Base-by-base conservation (phyloP, 2,888 invertebrate species). In the Calameuta pallipes region DNA sequence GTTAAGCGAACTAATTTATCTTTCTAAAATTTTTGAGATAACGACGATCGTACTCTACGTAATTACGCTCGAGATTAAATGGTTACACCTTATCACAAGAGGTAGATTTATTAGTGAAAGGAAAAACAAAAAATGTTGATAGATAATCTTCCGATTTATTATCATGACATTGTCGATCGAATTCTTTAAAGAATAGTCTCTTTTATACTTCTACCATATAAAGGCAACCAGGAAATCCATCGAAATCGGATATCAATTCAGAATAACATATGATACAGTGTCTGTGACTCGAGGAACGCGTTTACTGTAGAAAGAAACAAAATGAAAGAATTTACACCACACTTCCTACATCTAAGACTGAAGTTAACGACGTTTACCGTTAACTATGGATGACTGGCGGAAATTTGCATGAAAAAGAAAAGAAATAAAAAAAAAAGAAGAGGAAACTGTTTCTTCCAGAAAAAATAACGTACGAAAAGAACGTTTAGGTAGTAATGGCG, bases 281-380 rank as follows among this genome's bases (percentile, higher is more conserved):
- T 75, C 73, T 76, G 76, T 80, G 76, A 75, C 77, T 80, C 76
- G 75, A 79, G 74, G 76, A 79, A 80, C 56, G 35, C 23, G 56
- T 56, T 56, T 6, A 23, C 56, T 56, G 56, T 71, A 76, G 31
- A 77, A 75, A 74, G 37, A 56, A 74, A 56, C 36, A 36, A 69
- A 69, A 30, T 31, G 31, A 11, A 74, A 76, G 30, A 75, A 33
- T 83, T 83, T 78, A 80, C 79, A 82, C 74, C 78, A 87, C 84
- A 88, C 87, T 89, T 89, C 87, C 88, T 86, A 85, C 81, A 83
- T 83, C 83, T 85, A 87, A 88, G 88, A 88, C 89, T 88, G 89
- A 88, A 83, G 84, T 83, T 81, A 82, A 86, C 82, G 82, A 84
- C 23, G 56, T 23, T 23, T 56, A 23, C 23, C 23, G 56, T 56